Evolutionary conservation across 2,113 vertebrate species (phyloP).

Genomic region (Noturus placidus): DNA sequence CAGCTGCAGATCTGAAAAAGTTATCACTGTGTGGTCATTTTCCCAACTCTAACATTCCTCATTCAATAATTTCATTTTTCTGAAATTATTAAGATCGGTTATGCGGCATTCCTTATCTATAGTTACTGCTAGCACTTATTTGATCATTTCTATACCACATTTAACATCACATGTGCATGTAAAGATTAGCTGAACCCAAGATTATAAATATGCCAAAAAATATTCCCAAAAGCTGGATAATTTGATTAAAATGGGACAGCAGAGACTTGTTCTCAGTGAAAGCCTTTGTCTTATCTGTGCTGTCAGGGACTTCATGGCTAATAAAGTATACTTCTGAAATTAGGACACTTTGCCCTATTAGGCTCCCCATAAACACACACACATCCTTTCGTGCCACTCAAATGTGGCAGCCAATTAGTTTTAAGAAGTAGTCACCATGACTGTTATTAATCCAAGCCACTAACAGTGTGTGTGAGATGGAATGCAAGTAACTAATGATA

Average conservation of each 20-base stretch:
- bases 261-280: conserved; percentile 42
- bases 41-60: background rate
- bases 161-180: conserved; percentile 43
- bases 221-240: conserved; percentile 54
- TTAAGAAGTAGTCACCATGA: conserved; percentile 63
- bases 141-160: conserved; percentile 28
- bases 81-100: background rate
- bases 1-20: background rate
- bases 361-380: too few relatives aligned
- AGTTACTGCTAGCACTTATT: conserved; percentile 6
- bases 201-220: conserved; percentile 50
- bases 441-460: conserved; percentile 65
- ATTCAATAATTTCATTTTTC: background rate
- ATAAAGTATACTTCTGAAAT: conserved; percentile 69
- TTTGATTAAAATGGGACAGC: conserved; percentile 67
- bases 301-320: conserved; percentile 54
- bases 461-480: conserved; percentile 61
- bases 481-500: conserved; percentile 70
- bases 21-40: background rate
- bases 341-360: conserved; percentile 60
- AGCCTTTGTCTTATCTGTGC: conserved; percentile 54
- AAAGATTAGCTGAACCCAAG: conserved; percentile 52
- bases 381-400: conserved; percentile 55
- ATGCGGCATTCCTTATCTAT: background rate
- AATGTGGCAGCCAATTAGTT: conserved; percentile 69